Conservation (phyloP, 2,888 invertebrate genomes). For the Lamproptera curius region DNA sequence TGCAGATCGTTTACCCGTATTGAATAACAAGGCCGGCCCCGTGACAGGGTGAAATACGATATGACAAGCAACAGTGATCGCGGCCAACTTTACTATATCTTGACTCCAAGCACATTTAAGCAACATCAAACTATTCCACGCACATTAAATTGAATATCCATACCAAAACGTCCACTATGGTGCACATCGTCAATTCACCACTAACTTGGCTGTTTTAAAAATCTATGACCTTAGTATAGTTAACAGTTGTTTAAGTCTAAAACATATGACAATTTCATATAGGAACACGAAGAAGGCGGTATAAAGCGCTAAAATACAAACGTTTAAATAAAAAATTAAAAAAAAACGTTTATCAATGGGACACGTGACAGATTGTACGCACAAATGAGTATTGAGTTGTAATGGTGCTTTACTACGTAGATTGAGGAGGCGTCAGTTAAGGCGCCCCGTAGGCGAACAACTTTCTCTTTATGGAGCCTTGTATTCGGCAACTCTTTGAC, state of each 20-base stretch:
- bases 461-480: constrained; percentile 58
- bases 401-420: constrained; percentile 27
- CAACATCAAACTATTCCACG: no score
- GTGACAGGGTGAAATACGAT: constrained; percentile 65
- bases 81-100: constrained; percentile 43
- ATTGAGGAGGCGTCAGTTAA: constrained; percentile 36
- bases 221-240: no score
- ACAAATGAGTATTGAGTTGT: constrained; percentile 27
- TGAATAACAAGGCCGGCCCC: constrained; percentile 61
- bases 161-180: no score
- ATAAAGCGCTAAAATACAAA: no score
- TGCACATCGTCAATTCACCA: no score
- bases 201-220: no score
- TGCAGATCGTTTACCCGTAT: constrained; percentile 62
- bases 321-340: no score
- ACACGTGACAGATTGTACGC: constrained; percentile 21
- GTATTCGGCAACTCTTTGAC: constrained; percentile 15
- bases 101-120: constrained; percentile 5
- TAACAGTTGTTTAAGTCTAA: no score
- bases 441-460: constrained; percentile 53
- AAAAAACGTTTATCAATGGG: no score
- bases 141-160: no score
- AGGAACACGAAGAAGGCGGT: no score
- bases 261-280: no score
- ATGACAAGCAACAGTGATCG: constrained; percentile 66